Conservation (phyloP, 2,888 invertebrate species). For the Drosophila siamana region DNA sequence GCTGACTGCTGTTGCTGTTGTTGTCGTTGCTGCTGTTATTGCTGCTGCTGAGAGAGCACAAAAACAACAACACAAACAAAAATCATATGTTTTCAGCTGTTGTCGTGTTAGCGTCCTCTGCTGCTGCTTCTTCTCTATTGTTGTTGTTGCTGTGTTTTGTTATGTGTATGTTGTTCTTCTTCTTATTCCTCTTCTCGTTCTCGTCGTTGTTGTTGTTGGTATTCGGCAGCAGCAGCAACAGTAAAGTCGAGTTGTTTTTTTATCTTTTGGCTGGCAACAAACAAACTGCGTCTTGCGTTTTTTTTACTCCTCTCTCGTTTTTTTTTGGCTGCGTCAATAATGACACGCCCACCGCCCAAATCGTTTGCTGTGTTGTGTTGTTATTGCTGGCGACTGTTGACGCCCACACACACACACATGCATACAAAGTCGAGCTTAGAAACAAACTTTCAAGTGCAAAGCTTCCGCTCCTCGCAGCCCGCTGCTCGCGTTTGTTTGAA, state of each 20-base stretch:
- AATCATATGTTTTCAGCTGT: conserved; percentile 82
- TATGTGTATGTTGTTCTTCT: conserved; percentile 19
- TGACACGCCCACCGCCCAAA: conserved; percentile 36
- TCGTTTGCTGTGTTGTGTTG: conserved; percentile 2
- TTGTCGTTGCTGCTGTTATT: conserved; percentile 33
- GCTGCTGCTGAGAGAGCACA: conserved; percentile 43
- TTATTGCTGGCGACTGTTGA: conserved; percentile 18
- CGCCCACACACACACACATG: conserved; percentile 46
- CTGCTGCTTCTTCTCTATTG: conserved; percentile 10
- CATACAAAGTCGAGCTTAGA: conserved; percentile 65
- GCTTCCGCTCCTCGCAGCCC: conserved; percentile 42
- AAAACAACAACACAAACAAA: conserved; percentile 78
- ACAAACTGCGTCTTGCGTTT: conserved; percentile 67
- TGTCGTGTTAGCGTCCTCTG: conserved; percentile 42
- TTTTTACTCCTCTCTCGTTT: conserved; percentile 13
- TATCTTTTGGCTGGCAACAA: conserved; percentile 53
- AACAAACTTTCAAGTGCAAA: conserved; percentile 71
- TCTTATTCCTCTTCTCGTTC: conserved; percentile 28
- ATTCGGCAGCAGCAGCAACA: conserved; percentile 75
- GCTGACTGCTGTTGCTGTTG: conserved; percentile 29
- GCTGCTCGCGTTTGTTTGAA: conserved; percentile 59
- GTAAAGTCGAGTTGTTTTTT: conserved; percentile 34
- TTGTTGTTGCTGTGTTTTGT: conserved; percentile 14
- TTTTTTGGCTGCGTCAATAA: conserved; percentile 32
- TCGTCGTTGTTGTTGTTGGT: conserved; percentile 41